These are phyloP conservation scores for Heliothis subflexa DNA, from an alignment of 1,140 invertebrate genomes.

Conservation along the genomic window DNA sequence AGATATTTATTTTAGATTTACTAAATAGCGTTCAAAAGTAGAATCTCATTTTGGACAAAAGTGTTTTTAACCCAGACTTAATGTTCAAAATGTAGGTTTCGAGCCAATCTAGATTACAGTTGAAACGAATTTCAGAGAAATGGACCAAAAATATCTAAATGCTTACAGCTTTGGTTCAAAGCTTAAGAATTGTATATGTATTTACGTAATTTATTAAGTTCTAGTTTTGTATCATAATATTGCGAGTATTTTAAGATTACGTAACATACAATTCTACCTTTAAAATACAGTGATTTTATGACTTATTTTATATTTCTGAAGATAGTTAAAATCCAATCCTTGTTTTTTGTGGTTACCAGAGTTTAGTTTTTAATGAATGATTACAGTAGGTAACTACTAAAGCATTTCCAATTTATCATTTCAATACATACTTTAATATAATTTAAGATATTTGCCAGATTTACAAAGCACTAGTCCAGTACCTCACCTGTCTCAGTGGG, in stretches of 20 bases:
- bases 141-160: slow-evolving; percentile 29
- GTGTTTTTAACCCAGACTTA: slow-evolving; percentile 27
- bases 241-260: no score
- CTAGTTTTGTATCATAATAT: background rate
- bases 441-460: no score
- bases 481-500: background rate
- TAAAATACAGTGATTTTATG: no score
- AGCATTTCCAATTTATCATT: no score
- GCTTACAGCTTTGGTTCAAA: background rate
- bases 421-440: no score
- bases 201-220: background rate
- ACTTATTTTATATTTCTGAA: no score
- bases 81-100: slow-evolving; percentile 29
- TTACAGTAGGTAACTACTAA: no score
- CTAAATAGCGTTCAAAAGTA: background rate
- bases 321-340: no score
- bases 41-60: slow-evolving; percentile 19
- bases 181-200: background rate
- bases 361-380: no score
- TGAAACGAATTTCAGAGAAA: slow-evolving; percentile 28
- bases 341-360: no score
- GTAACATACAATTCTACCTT: no score
- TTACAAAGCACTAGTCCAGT: no score
- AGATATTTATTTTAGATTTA: background rate
- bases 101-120: slow-evolving; percentile 25